Base-by-base conservation (phyloP, 2,113 vertebrate species). In the Apeltes quadracus region DNA sequence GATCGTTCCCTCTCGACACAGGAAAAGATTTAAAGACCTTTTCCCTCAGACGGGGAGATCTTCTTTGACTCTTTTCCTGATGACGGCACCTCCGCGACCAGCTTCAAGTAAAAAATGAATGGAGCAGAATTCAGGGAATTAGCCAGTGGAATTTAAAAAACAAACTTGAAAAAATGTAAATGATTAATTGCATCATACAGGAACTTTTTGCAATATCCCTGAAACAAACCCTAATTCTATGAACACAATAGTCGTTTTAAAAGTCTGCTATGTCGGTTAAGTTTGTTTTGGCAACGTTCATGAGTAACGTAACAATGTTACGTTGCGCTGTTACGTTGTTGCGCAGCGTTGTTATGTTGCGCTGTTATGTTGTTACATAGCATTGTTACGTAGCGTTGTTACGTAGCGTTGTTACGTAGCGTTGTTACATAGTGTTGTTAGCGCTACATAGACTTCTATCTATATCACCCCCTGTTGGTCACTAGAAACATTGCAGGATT, bases 1-100 rank as follows among this genome's bases (percentile, higher is more conserved):
- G 51, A 75, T 10, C 61, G 2, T 55, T 76, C 73, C 7, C 61
- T 39, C 61, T 71, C 69, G 74, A 86, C 77, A 38, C 34, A 15
- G 53, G 41, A 23, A 27, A 63, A 77, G 66, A 79, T 82, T 43
- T 83, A 77, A 77, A 66, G 39, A 68, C 38, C 25, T 76, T 79
- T 65, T 34, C 22, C 46, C 39, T 75, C 57, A 53, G 75, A 68
- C 34, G 77, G 43, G 13, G 20, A 27, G 53, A 61, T 69, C 38
- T 14, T 41, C 43, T 46, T 55, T 44, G 43, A 65, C 48, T 12
- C 23, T 61, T 58, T 53, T 71, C 61, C 43, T 5, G 54, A 69
- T 25, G 54, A 72, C 69, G 1, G 61, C 20, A 18, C 38, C 64
- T 34, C 36, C 39, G 41, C 11, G 38, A 32, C 36, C 38, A 22